Percentiles rank a stretch among this genome's conserved stretches.
Evolutionary conservation across 2,888 invertebrate genomes (phyloP).

Genomic region (Pandemis corylana): DNA sequence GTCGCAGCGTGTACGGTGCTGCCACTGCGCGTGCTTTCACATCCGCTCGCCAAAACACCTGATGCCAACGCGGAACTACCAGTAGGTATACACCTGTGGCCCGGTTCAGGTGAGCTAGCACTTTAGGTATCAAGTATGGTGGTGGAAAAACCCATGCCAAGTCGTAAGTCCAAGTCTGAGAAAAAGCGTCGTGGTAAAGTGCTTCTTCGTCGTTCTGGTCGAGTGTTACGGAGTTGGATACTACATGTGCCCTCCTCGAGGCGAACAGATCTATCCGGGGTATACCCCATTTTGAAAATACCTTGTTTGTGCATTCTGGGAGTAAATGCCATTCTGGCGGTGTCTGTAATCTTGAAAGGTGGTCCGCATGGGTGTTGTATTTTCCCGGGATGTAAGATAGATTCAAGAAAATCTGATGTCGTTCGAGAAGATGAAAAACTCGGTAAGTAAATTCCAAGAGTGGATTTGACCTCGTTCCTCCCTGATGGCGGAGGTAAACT

Average conservation of each 20-base stretch:
- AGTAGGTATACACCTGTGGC: conserved; percentile 29
- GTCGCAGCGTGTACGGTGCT: conserved; percentile 9
- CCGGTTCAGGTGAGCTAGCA: conserved; percentile 35
- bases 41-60: conserved; percentile 20
- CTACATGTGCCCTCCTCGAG: conserved; percentile 35
- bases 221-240: conserved; percentile 33
- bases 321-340: conserved; percentile 24
- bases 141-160: conserved; percentile 44
- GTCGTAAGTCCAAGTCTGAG: conserved; percentile 30
- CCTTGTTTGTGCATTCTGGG: conserved; percentile 8
- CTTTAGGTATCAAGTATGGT: conserved; percentile 39
- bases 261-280: conserved; percentile 51
- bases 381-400: conserved; percentile 13
- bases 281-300: conserved; percentile 46
- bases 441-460: neutral
- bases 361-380: conserved; percentile 32
- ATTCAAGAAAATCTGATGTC: conserved; percentile 26
- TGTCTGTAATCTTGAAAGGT: conserved; percentile 13
- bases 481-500: conserved; percentile 2
- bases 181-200: conserved; percentile 33
- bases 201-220: conserved; percentile 36
- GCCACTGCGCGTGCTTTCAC: neutral
- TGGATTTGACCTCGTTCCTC: conserved; percentile 3
- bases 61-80: conserved; percentile 26
- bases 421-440: conserved; percentile 19